Conservation (phyloP, 2,888 invertebrate species). For the Epirrhoe alternata region DNA sequence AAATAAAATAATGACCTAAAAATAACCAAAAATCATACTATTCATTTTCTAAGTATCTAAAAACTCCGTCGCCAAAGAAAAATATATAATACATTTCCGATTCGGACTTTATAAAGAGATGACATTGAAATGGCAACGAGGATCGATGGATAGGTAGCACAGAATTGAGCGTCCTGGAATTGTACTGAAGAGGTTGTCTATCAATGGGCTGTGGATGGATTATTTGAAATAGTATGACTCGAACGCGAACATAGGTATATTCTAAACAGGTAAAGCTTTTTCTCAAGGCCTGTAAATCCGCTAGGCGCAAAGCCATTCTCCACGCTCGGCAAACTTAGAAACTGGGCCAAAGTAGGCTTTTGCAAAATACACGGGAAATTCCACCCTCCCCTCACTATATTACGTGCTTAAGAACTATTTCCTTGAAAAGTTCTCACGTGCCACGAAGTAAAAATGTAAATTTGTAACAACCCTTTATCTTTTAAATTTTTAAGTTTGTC, state of each 20-base stretch:
- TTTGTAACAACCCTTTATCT: slow-evolving; percentile 52
- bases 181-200: too few species aligned
- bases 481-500: slow-evolving; percentile 47
- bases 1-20: too few species aligned
- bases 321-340: slow-evolving; percentile 79
- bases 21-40: too few species aligned
- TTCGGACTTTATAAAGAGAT: too few species aligned
- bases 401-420: slow-evolving; percentile 79
- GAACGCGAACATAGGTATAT: slow-evolving; percentile 37
- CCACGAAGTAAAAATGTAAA: slow-evolving; percentile 69
- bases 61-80: too few species aligned
- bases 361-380: slow-evolving; percentile 73
- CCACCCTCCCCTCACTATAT: slow-evolving; percentile 66
- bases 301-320: slow-evolving; percentile 74
- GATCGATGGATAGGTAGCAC: too few species aligned
- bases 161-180: too few species aligned
- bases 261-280: slow-evolving; percentile 53
- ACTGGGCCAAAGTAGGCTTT: slow-evolving; percentile 82
- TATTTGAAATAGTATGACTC: slow-evolving; percentile 9
- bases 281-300: slow-evolving; percentile 73
- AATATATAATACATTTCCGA: too few species aligned
- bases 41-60: too few species aligned
- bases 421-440: slow-evolving; percentile 62
- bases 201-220: neutral
- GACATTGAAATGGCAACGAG: too few species aligned